These are phyloP conservation scores for Anodontia alba DNA, from an alignment of 2,888 invertebrate species.

Conservation along the genomic window DNA sequence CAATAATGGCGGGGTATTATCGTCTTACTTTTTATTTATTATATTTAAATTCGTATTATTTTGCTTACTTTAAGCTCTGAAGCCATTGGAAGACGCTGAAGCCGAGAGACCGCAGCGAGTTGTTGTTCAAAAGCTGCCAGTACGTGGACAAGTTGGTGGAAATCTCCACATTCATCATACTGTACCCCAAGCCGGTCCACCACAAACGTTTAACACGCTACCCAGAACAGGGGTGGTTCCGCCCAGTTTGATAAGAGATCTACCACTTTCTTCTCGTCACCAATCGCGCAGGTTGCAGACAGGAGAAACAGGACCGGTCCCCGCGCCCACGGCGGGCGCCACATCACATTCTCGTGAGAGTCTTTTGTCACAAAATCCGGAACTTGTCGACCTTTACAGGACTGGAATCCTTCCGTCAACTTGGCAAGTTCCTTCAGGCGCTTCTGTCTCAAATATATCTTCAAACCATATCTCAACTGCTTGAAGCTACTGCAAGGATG, in stretches of 20 bases:
- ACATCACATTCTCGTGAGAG: not conserved
- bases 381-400: slow-evolving; percentile 37
- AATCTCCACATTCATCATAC: not conserved
- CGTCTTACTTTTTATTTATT: too few species aligned
- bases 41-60: too few species aligned
- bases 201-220: not conserved
- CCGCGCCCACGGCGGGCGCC: not conserved
- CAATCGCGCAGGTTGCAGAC: not conserved
- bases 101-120: slow-evolving; percentile 29
- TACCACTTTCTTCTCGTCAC: not conserved
- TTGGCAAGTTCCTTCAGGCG: slow-evolving; percentile 22
- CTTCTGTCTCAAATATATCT: not conserved
- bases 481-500: too few species aligned
- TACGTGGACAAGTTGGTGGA: not conserved
- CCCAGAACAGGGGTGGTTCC: slow-evolving; percentile 24
- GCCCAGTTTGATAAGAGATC: not conserved
- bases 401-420: slow-evolving; percentile 46
- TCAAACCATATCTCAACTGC: not conserved
- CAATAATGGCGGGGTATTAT: too few species aligned
- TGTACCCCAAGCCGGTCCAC: not conserved
- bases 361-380: slow-evolving; percentile 21
- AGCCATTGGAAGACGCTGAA: slow-evolving; percentile 54
- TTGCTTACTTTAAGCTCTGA: slow-evolving; percentile 40
- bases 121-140: slow-evolving; percentile 47
- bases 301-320: too few species aligned